Percentiles rank a stretch among this genome's conserved stretches.
Evolutionary conservation across 1,140 invertebrate species (phyloP).

Genomic region (Steinernema feltiae): DNA sequence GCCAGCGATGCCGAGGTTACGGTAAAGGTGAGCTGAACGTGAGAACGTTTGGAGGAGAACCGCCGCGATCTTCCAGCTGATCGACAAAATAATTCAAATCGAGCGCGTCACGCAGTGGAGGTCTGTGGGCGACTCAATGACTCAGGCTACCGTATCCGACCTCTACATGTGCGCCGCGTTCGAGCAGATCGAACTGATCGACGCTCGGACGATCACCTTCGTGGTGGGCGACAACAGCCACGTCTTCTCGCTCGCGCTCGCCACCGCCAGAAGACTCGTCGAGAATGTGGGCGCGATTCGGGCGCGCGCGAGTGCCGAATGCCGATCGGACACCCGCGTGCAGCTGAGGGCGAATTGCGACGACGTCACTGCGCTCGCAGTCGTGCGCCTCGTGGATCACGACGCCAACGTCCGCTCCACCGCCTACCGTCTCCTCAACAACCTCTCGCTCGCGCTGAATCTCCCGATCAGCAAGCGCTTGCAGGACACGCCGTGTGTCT

Average conservation of each 20-base stretch:
- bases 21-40: constrained; percentile 12
- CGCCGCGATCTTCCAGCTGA: constrained; percentile 4
- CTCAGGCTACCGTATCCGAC: constrained; percentile 15
- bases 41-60: background rate
- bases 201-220: constrained; percentile 17
- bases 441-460: background rate
- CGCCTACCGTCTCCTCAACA: constrained; percentile 19
- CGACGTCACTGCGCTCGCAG: constrained; percentile 19
- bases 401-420: constrained; percentile 23
- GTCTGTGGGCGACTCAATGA: background rate
- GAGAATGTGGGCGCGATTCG: constrained; percentile 17
- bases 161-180: constrained; percentile 24
- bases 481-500: constrained; percentile 27
- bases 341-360: constrained; percentile 22
- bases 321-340: constrained; percentile 14
- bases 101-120: constrained; percentile 20
- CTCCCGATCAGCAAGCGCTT: constrained; percentile 15
- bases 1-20: constrained; percentile 19
- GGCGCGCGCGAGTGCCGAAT: background rate
- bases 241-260: constrained; percentile 19
- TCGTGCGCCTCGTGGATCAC: constrained; percentile 22
- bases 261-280: constrained; percentile 14
- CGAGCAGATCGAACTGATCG: constrained; percentile 24
- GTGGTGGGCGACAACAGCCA: constrained; percentile 20
- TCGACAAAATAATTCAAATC: constrained; percentile 25